These are phyloP conservation scores for Drosophila serrata DNA, from an alignment of 1,140 invertebrate genomes.

Conservation along the genomic window DNA sequence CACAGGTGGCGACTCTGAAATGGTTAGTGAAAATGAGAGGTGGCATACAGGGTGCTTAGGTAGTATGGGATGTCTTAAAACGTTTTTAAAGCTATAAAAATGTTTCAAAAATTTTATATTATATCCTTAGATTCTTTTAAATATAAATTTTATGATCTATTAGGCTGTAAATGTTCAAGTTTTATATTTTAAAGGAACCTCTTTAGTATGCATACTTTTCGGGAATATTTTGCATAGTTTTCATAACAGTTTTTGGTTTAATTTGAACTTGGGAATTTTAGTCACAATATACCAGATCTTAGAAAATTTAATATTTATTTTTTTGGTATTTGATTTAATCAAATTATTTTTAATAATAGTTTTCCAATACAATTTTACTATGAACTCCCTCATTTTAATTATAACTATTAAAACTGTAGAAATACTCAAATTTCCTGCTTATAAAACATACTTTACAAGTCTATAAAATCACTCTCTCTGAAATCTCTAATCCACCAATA, in stretches of 20 bases:
- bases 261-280: not conserved
- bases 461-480: not conserved
- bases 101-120: too few species aligned
- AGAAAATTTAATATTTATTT: too few species aligned
- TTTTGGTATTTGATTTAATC: too few species aligned
- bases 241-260: not conserved
- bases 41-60: not conserved
- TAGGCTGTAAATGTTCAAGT: not conserved
- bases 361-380: too few species aligned
- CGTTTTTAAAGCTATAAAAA: not conserved
- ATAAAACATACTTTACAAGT: not conserved
- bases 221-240: not conserved
- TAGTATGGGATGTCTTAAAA: not conserved
- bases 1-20: slow-evolving; percentile 34
- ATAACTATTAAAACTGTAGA: too few species aligned
- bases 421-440: not conserved
- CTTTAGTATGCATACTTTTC: not conserved
- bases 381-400: not conserved
- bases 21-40: slow-evolving; percentile 5
- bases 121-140: too few species aligned
- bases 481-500: not conserved
- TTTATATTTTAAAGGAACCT: not conserved
- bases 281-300: too few species aligned
- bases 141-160: too few species aligned
- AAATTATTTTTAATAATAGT: too few species aligned